These are phyloP conservation scores for Garrulus glandarius DNA, from an alignment of 2,797 vertebrate genomes.

Conservation along the genomic window DNA sequence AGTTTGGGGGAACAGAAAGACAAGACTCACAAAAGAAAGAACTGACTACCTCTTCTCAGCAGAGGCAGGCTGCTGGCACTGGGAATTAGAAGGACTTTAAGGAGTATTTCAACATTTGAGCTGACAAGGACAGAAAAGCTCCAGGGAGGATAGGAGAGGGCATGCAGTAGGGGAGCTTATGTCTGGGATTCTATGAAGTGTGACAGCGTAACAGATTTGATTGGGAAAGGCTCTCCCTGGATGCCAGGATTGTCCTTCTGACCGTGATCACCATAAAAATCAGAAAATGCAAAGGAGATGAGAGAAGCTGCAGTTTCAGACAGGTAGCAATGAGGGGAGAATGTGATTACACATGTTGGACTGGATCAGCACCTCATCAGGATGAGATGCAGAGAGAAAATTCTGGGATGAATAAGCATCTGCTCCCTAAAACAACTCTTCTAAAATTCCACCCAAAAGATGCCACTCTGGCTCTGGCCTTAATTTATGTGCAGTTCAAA, in stretches of 20 bases:
- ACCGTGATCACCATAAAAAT: background rate
- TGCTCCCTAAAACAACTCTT: background rate
- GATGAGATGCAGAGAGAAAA: background rate
- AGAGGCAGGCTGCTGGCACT: background rate
- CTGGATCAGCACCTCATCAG: background rate
- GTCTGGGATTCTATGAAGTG: background rate
- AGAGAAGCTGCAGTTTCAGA: background rate
- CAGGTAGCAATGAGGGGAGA: background rate
- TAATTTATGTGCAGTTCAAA: background rate
- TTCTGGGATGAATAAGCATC: background rate
- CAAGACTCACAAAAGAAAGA: background rate
- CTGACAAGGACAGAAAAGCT: background rate
- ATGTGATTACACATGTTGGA: background rate
- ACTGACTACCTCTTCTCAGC: background rate
- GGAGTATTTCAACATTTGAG: background rate
- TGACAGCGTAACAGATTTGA: background rate
- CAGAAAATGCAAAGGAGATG: background rate
- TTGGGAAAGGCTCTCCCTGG: background rate
- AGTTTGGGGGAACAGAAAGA: background rate
- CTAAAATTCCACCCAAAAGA: background rate
- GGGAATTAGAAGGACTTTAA: background rate
- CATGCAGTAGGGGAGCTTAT: background rate
- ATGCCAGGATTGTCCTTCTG: background rate
- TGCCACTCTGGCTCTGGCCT: background rate
- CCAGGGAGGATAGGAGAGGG: background rate